Evolutionary conservation across 2,797 vertebrate species (phyloP), one percentile per base, ranked within the genome.

Genomic region (Megalops cyprinoides): DNA sequence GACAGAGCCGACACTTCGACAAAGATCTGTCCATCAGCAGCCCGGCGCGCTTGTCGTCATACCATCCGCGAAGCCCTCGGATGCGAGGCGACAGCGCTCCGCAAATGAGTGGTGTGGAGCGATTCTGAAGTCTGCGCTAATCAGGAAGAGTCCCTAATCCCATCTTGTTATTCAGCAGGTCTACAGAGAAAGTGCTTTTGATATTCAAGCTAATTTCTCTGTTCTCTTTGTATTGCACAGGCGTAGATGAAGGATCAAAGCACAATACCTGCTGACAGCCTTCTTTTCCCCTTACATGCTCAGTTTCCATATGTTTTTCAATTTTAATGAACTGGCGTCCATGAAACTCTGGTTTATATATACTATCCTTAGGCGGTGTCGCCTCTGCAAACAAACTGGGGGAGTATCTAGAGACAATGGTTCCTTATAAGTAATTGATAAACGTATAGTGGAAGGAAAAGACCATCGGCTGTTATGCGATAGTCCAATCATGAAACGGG

Each of bases 141-240:
- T 8, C 79, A 77, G 49, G n/a, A 25, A 55, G 80, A 49, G 23
- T 18, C 31, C 49, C 53, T 78, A 37, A 79, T 51, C 78, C 78
- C 75, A 31, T 44, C 20, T 37, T 58, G 71, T 42, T 58, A 82
- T 79, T 42, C 48, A 65, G 18, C 76, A 65, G 51, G 62, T 62
- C 58, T 44, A 48, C 56, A 60, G 23, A n/a, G 44, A 78, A 37
- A 56, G 44, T 39, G n/a, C 49, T 56, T 74, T 78, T 82, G 76
- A 78, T 82, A 51, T 49, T 56, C 65, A 73, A 58, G 67, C 78
- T 44, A 58, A 78, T 78, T 74, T 73, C 67, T 82, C 55, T 74
- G 67, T 62, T 46, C 31, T 25, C 56, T 62, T 74, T 42, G 55
- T 71, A 48, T 56, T 48, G 49, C 62, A 62, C 34, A 78, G n/a